A percentile compares a stretch with the other conserved stretches of the same genome.
Conservation (phyloP, 1,140 invertebrate genomes). For the Copidosoma floridanum region DNA sequence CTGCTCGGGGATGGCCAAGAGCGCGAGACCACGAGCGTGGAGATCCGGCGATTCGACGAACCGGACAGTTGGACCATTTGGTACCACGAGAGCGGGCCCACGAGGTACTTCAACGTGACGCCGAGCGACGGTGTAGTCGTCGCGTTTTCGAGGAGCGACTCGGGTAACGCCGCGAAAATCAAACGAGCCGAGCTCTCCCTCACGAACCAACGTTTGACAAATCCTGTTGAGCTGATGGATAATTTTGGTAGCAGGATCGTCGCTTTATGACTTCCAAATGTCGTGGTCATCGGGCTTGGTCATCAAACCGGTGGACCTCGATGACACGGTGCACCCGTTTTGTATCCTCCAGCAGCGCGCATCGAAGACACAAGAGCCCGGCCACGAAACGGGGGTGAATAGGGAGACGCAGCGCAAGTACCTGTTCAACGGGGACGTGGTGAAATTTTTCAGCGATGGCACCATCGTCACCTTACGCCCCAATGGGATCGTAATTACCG, state of each 20-base stretch:
- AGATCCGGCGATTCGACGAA: slow-evolving; percentile 49
- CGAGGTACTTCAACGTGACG: slow-evolving; percentile 41
- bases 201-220: too few relatives aligned
- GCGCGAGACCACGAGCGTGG: slow-evolving; percentile 32
- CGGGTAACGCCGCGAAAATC: too few relatives aligned
- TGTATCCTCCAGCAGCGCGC: slow-evolving; percentile 56
- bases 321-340: slow-evolving; percentile 47
- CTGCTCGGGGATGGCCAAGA: slow-evolving; percentile 37
- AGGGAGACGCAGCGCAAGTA: slow-evolving; percentile 43
- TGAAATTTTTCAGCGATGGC: slow-evolving; percentile 39
- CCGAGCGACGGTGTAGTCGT: slow-evolving; percentile 34
- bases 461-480: slow-evolving; percentile 38
- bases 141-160: slow-evolving; percentile 34
- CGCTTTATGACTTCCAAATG: slow-evolving; percentile 44
- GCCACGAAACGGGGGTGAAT: slow-evolving; percentile 15
- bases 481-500: slow-evolving; percentile 40
- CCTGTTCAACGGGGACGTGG: slow-evolving; percentile 43
- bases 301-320: slow-evolving; percentile 51
- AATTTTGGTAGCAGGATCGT: too few relatives aligned
- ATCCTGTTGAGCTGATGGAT: too few relatives aligned
- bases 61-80: slow-evolving; percentile 36
- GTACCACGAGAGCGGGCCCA: slow-evolving; percentile 37
- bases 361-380: slow-evolving; percentile 20
- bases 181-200: too few relatives aligned
- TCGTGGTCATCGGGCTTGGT: slow-evolving; percentile 58